Base-by-base conservation (phyloP, 2,888 invertebrate species). In the Acronicta alni region DNA sequence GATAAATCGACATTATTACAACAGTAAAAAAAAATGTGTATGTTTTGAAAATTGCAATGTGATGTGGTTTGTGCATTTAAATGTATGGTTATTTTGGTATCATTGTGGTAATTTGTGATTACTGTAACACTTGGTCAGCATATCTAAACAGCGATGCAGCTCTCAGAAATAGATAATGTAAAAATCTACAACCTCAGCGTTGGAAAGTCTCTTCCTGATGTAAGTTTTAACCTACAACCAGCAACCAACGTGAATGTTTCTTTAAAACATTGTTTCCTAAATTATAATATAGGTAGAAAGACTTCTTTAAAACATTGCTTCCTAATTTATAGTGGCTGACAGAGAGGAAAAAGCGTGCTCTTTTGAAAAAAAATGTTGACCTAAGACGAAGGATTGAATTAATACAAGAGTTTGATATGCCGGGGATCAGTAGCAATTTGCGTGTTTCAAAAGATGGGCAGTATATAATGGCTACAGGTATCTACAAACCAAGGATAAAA, bases 371-470 rank as follows among this genome's bases (percentile, higher is more conserved):
- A 89, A 97, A 98, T 96, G 96, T 97, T 38, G 99, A 99, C 86
- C 95, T 99, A 46, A 95, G 98, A 74, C 95, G 97, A 75, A 95
- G 99, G 83, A 98, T 99, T 78, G 98, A 99, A 90, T 96, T 99
- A 41, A 98, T 99, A 72, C 99, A 99, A 92, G 99, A 99, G 86
- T 99, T 99, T 95, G 98, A 99, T 78, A 99, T 99, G 99, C 99
- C 99, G 23, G 98, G 97, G 47, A 96, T 99, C 0, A 98, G 99
- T 83, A 97, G 97, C 16, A 96, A 96, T 51, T 95, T 99, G 20
- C 95, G 96, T 81, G 95, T 98, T 68, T 98, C 99, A 9, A 97
- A 96, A 76, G 99, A 99, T 95, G 97, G 98, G 16, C 97, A 99
- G 72, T 99, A 97, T 84, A 96, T 99, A 65, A 94, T 99, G 84